Evolutionary conservation across 1,140 invertebrate genomes (phyloP).

Genomic region (Cataglyphis hispanica): DNA sequence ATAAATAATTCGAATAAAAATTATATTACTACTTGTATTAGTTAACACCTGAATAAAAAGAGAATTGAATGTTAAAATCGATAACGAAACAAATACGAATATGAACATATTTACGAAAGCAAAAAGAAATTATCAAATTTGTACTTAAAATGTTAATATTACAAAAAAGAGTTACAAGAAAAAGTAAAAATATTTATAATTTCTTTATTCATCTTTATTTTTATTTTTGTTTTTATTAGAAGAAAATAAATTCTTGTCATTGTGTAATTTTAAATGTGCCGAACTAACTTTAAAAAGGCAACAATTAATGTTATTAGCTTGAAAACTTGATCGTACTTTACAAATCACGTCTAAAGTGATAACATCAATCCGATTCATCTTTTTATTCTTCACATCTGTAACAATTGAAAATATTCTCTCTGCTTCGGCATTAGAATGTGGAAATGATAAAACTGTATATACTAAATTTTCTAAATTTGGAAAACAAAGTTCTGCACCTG

Average conservation of each 20-base stretch:
- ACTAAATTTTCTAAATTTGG: conserved; percentile 5
- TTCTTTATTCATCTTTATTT: too few species aligned
- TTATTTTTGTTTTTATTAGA: too few species aligned
- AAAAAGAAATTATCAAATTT: too few species aligned
- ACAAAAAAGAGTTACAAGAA: too few species aligned
- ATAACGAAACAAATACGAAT: too few species aligned
- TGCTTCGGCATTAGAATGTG: not conserved
- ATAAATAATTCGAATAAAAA: too few species aligned
- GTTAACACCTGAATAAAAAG: too few species aligned
- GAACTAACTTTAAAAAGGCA: not conserved
- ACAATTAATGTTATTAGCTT: not conserved
- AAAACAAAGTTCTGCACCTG: not conserved
- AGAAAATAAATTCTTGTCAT: not conserved
- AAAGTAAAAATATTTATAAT: too few species aligned
- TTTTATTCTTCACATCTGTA: conserved; percentile 5
- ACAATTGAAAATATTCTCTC: conserved; percentile 2
- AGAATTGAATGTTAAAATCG: too few species aligned
- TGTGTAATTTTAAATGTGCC: not conserved
- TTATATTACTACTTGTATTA: too few species aligned
- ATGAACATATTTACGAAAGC: too few species aligned
- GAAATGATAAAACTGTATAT: not conserved
- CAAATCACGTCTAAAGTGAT: not conserved
- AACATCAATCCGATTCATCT: not conserved
- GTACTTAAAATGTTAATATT: too few species aligned
- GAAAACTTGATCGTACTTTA: not conserved